These are phyloP conservation scores for Malurus leucopterus DNA, from an alignment of 2,797 vertebrate species.

Conservation along the genomic window DNA sequence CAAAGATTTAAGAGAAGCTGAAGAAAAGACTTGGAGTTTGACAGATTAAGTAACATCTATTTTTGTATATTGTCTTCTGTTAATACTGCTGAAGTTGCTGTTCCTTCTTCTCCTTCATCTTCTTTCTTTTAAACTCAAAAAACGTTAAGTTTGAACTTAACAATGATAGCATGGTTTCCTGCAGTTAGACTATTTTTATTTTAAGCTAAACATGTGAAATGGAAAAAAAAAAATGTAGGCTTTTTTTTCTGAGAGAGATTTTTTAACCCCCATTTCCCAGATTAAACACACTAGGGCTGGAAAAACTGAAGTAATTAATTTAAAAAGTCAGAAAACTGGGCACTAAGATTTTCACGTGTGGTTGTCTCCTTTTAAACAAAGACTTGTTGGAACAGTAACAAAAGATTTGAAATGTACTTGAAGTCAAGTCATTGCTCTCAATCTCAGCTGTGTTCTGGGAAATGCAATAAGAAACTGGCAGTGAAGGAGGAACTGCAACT, in stretches of 20 bases:
- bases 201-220: not conserved
- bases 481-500: not conserved
- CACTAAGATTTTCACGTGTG: not conserved
- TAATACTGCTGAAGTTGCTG: not conserved
- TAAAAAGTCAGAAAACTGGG: not conserved
- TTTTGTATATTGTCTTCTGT: not conserved
- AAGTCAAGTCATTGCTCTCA: not conserved
- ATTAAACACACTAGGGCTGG: not conserved
- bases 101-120: not conserved
- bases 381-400: not conserved
- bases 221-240: not conserved
- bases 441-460: not conserved
- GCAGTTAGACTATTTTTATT: not conserved
- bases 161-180: not conserved
- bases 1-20: slow-evolving; percentile 46
- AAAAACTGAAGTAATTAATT: not conserved
- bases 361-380: not conserved
- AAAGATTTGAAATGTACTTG: not conserved
- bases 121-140: not conserved
- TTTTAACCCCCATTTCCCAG: not conserved
- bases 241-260: not conserved
- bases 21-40: slow-evolving; percentile 7
- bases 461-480: not conserved
- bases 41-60: slow-evolving; percentile 14
- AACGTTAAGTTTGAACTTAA: not conserved